Base-by-base conservation (phyloP, 2,888 invertebrate genomes). In the Leptinotarsa juncta region DNA sequence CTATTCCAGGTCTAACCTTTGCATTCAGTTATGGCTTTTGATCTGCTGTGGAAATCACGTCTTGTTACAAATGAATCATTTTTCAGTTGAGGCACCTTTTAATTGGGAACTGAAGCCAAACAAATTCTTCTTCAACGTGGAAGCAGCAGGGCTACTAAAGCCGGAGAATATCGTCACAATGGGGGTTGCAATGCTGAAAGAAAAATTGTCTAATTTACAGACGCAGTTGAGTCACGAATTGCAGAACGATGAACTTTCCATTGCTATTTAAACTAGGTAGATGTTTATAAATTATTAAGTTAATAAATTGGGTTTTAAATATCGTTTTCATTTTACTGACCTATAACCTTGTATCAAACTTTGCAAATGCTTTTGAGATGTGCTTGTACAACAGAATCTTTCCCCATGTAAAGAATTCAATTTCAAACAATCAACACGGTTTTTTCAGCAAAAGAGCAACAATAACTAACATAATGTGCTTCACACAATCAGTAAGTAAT, bases 101-200 rank as follows among this genome's bases (percentile, higher is more conserved):
- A 97, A 97, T 85, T 96, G 97, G 92, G 95, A 96, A 86, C 95
- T 96, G 2, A 98, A 97, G 86, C 98, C 99, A 2, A 97, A 97
- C 86, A 99, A 98, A 88, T 99, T 97, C 88, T 99, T 92, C 88
- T 97, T 94, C 85, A 98, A 98, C 88, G 97, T 99, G 0, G 99
- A 99, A 88, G 96, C 98, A 2, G 93, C 96, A 16, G 99, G 99
- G 3, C 94, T 98, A 0, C 89, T 99, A 4, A 95, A 95, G 85
- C 98, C 99, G 0, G 98, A 99, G 88, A 98, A 96, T 86, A 98
- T 99, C 83, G 97, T 99, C 0, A 92, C 96, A 81, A 97, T 97
- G 93, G 98, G 98, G 1, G 95, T 99, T 48, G 93, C 95, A 51
- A 94, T 96, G 73, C 89, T 99, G 57, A 99, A 98, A 88, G 97